A percentile compares a stretch with the other conserved stretches of the same genome.
Conservation (phyloP, 1,140 invertebrate species). For the Catajapyx aquilonaris region DNA sequence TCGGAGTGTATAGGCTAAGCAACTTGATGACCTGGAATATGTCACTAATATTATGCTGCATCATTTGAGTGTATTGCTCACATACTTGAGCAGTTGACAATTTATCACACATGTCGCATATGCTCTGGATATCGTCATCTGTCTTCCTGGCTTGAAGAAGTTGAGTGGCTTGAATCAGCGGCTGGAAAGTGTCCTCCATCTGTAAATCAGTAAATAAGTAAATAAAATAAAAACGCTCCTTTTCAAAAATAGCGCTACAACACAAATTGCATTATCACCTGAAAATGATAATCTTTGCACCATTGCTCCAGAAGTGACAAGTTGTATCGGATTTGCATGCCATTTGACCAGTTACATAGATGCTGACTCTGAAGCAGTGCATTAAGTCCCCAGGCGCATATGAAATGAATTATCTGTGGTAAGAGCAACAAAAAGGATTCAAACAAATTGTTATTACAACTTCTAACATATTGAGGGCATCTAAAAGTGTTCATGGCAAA, state of each 20-base stretch:
- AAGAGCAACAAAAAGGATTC: too few relatives aligned
- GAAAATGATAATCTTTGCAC: slow-evolving; percentile 60
- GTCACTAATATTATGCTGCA: too few relatives aligned
- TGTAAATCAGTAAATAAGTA: slow-evolving; percentile 30
- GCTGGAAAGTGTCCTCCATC: slow-evolving; percentile 49
- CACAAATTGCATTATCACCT: too few relatives aligned
- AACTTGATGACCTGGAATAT: slow-evolving; percentile 47
- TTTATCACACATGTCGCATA: slow-evolving; percentile 81
- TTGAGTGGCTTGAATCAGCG: slow-evolving; percentile 88
- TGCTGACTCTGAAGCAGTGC: slow-evolving; percentile 88
- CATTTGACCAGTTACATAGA: slow-evolving; percentile 92
- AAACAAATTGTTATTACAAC: too few relatives aligned
- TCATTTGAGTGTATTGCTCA: too few relatives aligned
- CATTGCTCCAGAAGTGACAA: slow-evolving; percentile 84
- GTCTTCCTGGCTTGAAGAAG: slow-evolving; percentile 80
- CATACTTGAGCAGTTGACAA: slow-evolving; percentile 62
- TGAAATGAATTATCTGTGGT: slow-evolving; percentile 82
- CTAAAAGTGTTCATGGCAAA: too few relatives aligned
- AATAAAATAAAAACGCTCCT: too few relatives aligned
- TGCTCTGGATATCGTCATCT: slow-evolving; percentile 67
- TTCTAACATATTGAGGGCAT: too few relatives aligned
- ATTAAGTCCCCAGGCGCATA: slow-evolving; percentile 82
- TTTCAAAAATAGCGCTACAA: too few relatives aligned
- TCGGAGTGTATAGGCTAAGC: slow-evolving; percentile 72
- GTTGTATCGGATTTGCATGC: slow-evolving; percentile 92